Evolutionary conservation across 2,888 invertebrate species (phyloP).

Genomic region (Apamea monoglypha): DNA sequence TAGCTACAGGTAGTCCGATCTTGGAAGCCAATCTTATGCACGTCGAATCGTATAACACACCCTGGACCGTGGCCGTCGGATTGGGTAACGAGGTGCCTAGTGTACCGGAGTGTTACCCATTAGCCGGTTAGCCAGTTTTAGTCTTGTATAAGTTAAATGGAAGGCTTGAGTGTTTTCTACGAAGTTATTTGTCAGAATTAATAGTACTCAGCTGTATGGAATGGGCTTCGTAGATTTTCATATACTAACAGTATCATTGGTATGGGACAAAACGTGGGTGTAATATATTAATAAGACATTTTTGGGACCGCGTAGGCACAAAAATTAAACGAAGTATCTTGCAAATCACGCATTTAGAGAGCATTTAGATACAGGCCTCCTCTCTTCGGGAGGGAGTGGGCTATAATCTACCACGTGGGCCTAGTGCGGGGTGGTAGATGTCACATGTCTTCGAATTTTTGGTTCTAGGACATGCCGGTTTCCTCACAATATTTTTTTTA

Average conservation of each 20-base stretch:
- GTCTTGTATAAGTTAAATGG: neutral
- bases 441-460: neutral
- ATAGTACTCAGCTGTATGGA: neutral
- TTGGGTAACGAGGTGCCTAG: slow-evolving; percentile 20
- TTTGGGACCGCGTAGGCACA: neutral
- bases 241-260: neutral
- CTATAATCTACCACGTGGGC: neutral
- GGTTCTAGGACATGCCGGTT: too few species aligned
- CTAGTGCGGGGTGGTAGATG: neutral
- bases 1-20: neutral
- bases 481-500: neutral
- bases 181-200: neutral
- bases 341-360: neutral
- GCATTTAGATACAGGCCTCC: neutral
- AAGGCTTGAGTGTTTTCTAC: neutral
- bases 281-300: neutral
- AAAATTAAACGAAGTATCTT: neutral
- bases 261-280: neutral
- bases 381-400: neutral
- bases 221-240: neutral
- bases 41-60: slow-evolving; percentile 35
- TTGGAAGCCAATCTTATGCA: slow-evolving; percentile 22
- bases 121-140: slow-evolving; percentile 21
- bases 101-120: neutral
- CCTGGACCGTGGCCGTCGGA: slow-evolving; percentile 5